A percentile compares a stretch with the other conserved stretches of the same genome.
phyloP scores from a whole-genome alignment of 2,888 invertebrate species.

The Antitype chi region DNA sequence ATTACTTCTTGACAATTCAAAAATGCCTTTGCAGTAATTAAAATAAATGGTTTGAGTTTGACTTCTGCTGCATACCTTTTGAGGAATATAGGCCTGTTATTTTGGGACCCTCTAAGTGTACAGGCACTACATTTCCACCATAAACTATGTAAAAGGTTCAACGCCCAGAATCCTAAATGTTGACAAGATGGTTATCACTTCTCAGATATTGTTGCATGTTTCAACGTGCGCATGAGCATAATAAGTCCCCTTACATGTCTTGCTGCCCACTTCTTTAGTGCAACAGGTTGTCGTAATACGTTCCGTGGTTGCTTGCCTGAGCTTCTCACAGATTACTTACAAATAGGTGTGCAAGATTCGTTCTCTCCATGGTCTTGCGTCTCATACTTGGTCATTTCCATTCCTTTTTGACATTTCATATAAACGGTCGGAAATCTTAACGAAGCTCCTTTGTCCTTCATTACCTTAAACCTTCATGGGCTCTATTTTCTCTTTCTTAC shows the following conservation, averaged over 20 bases:
- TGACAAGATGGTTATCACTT: slow-evolving; percentile 57
- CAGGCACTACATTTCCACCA: not conserved
- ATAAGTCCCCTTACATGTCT: slow-evolving; percentile 50
- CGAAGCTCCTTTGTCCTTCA: not conserved
- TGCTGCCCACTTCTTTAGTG: slow-evolving; percentile 49
- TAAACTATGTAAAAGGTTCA: slow-evolving; percentile 41
- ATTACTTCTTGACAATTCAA: not conserved
- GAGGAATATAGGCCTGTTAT: not conserved
- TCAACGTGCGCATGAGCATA: slow-evolving; percentile 45
- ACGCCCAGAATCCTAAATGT: slow-evolving; percentile 51
- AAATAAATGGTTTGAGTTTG: not conserved
- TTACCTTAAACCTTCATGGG: not conserved
- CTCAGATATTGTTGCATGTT: slow-evolving; percentile 54
- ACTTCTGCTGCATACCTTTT: not conserved
- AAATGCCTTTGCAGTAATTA: not conserved
- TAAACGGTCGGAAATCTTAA: not conserved
- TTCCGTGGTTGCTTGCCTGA: slow-evolving; percentile 1
- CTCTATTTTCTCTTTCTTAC: not conserved
- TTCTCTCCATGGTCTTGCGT: not conserved
- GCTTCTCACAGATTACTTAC: slow-evolving; percentile 1
- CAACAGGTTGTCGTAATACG: slow-evolving; percentile 40
- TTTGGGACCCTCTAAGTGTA: not conserved
- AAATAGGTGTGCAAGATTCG: slow-evolving; percentile 1
- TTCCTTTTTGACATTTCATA: not conserved
- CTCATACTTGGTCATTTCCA: not conserved